Conservation (phyloP, 2,888 invertebrate species). For the Homarus gammarus region DNA sequence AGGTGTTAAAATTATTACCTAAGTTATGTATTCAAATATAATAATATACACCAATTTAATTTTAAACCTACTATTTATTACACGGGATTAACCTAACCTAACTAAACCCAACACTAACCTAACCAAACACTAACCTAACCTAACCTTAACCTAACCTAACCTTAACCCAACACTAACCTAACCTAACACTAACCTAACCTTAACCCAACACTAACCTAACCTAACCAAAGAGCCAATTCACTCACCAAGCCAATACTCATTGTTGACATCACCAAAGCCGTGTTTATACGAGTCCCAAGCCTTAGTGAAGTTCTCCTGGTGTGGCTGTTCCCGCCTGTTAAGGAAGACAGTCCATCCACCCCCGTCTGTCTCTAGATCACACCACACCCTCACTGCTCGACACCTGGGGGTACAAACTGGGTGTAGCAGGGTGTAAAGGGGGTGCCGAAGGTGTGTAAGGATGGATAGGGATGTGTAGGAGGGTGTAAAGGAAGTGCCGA, state of each 20-base stretch:
- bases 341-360: slow-evolving; percentile 60
- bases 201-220: too few relatives aligned
- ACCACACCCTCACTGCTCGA: slow-evolving; percentile 77
- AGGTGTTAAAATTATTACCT: too few relatives aligned
- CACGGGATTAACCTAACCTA: too few relatives aligned
- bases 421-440: background rate
- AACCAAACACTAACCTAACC: too few relatives aligned
- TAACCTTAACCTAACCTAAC: too few relatives aligned
- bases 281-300: slow-evolving; percentile 78
- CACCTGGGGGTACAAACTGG: slow-evolving; percentile 27
- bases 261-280: slow-evolving; percentile 78
- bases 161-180: too few relatives aligned
- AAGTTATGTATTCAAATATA: too few relatives aligned
- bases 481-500: background rate
- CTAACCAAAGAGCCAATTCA: background rate
- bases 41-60: too few relatives aligned
- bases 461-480: too few relatives aligned
- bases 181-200: too few relatives aligned
- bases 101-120: too few relatives aligned
- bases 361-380: slow-evolving; percentile 66
- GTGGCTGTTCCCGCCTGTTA: slow-evolving; percentile 76
- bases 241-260: slow-evolving; percentile 79
- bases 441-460: background rate
- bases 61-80: too few relatives aligned
- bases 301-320: slow-evolving; percentile 78